Percentiles rank a stretch among this genome's conserved stretches.
These are phyloP conservation scores for Ibidorhyncha struthersii DNA, from an alignment of 2,113 vertebrate genomes.

Conservation along the genomic window DNA sequence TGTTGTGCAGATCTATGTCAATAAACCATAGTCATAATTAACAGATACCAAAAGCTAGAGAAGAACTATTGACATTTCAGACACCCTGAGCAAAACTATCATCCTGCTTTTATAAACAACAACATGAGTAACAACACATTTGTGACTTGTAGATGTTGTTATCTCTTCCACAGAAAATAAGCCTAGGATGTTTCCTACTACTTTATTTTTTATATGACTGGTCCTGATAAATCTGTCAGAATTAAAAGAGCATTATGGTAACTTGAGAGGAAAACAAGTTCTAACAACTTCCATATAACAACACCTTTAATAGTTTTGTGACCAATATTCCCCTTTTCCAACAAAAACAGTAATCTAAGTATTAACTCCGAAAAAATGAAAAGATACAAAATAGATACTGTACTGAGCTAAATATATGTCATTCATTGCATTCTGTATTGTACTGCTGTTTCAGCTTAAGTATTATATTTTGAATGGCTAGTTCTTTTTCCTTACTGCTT, in stretches of 20 bases:
- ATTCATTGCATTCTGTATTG: not conserved
- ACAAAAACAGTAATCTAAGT: not conserved
- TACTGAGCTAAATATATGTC: not conserved
- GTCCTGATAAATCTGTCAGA: not conserved
- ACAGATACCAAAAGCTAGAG: not conserved
- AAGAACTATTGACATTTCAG: not conserved
- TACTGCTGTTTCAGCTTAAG: not conserved
- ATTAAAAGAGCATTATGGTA: not conserved
- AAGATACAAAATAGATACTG: not conserved
- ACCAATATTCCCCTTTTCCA: not conserved
- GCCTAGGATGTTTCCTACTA: not conserved
- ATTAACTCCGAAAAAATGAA: not conserved
- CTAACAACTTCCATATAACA: not conserved
- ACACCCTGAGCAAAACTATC: not conserved
- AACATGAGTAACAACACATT: not conserved
- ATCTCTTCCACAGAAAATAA: not conserved
- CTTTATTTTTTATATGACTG: not conserved
- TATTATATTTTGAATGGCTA: not conserved
- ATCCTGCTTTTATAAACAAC: not conserved
- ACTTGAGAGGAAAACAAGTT: not conserved
- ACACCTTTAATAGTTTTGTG: not conserved
- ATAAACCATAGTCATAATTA: not conserved
- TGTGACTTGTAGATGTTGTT: not conserved
- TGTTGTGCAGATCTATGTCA: not conserved
- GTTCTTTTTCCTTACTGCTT: not conserved